These are phyloP conservation scores for Oncorhynchus masou DNA, from an alignment of 2,113 vertebrate species.

Conservation along the genomic window DNA sequence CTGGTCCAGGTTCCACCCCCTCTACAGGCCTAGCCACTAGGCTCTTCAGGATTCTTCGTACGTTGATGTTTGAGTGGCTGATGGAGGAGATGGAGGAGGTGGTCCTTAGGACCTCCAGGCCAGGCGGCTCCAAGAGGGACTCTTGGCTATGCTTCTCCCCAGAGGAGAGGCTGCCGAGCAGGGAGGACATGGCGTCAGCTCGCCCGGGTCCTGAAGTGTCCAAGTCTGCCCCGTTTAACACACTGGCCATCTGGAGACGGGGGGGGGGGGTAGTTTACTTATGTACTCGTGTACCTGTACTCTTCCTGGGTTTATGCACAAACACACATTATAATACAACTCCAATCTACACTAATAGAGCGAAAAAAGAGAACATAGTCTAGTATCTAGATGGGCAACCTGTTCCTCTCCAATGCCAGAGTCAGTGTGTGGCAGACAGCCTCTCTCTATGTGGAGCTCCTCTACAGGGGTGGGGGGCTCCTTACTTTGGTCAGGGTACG, in stretches of 20 bases:
- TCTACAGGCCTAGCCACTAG: constrained; percentile 94
- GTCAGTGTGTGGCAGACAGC: constrained; percentile 93
- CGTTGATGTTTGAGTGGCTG: constrained; percentile 78
- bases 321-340: too few relatives aligned
- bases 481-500: constrained; percentile 62
- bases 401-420: constrained; percentile 94
- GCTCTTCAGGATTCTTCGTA: constrained; percentile 90
- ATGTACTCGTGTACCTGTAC: constrained; percentile 68
- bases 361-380: too few relatives aligned
- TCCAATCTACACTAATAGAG: too few relatives aligned
- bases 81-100: constrained; percentile 84
- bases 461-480: constrained; percentile 85
- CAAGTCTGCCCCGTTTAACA: constrained; percentile 87
- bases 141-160: constrained; percentile 86
- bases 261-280: constrained; percentile 70
- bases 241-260: constrained; percentile 62
- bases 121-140: constrained; percentile 78
- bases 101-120: constrained; percentile 75
- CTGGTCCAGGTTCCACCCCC: constrained; percentile 86
- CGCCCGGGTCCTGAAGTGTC: constrained; percentile 73
- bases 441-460: constrained; percentile 77
- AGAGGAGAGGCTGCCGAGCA: not conserved
- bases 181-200: not conserved
- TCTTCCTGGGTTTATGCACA: constrained; percentile 33
- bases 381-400: too few relatives aligned